Percentiles rank a stretch among this genome's conserved stretches.
Conservation (phyloP, 2,113 vertebrate genomes). For the Pundamilia nyererei region DNA sequence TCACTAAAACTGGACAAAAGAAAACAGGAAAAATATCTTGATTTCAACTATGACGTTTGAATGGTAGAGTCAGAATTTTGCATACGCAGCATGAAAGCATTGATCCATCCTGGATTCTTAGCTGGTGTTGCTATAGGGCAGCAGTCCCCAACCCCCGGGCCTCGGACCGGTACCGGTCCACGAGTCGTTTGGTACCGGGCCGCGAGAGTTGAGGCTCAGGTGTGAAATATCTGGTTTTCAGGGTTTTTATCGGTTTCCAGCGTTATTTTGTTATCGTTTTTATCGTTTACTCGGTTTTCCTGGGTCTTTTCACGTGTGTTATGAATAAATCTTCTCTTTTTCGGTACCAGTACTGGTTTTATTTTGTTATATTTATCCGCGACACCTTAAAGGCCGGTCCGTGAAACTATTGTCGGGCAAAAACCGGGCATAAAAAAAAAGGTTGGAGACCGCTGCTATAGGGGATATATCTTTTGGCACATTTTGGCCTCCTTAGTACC, state of each 20-base stretch:
- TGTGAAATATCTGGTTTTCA: fast-evolving
- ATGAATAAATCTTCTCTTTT: background rate
- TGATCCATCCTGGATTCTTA: background rate
- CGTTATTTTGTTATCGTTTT: background rate
- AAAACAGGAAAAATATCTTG: background rate
- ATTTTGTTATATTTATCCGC: no score
- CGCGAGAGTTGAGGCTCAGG: background rate
- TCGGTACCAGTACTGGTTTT: fast-evolving
- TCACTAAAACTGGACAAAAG: background rate
- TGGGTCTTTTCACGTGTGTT: background rate
- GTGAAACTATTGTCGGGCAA: fast-evolving
- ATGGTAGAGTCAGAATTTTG: background rate
- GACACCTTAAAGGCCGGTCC: no score
- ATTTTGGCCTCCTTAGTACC: background rate
- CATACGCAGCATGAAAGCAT: background rate
- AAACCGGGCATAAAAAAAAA: no score
- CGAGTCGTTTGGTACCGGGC: background rate
- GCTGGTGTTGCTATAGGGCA: background rate
- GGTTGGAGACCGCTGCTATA: background rate
- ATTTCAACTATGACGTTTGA: background rate
- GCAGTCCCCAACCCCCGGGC: fast-evolving
- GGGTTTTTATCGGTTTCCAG: background rate
- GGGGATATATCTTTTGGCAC: background rate
- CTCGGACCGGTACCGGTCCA: fast-evolving
- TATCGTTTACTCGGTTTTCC: fast-evolving